A percentile compares a stretch with the other conserved stretches of the same genome.
Evolutionary conservation across 1,140 invertebrate genomes (phyloP).

Genomic region (Trachymyrmex septentrionalis): DNA sequence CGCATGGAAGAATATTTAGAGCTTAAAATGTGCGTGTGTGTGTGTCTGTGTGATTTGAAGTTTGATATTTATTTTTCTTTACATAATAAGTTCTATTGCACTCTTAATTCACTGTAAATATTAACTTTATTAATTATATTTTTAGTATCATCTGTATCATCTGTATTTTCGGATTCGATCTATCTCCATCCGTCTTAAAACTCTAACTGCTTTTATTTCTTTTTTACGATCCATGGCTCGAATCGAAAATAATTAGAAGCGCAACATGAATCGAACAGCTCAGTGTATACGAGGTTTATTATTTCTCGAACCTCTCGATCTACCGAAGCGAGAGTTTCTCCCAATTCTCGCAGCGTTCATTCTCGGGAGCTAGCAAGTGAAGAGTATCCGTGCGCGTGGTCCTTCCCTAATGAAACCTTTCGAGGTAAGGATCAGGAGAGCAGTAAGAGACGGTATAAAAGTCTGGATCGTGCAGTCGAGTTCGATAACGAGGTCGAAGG

Average conservation of each 20-base stretch:
- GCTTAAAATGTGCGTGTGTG: neutral
- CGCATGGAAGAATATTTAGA: conserved; percentile 5
- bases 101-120: conserved; percentile 22
- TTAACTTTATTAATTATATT: no score
- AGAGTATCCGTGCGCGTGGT: conserved; percentile 48
- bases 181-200: conserved; percentile 10
- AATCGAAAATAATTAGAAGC: conserved; percentile 38
- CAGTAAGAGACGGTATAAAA: conserved; percentile 48
- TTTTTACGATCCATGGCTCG: neutral
- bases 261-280: neutral
- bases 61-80: neutral
- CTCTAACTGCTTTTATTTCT: neutral
- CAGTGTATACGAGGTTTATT: conserved; percentile 52
- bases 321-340: conserved; percentile 40
- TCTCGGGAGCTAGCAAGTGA: conserved; percentile 23
- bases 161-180: conserved; percentile 9
- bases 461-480: conserved; percentile 46
- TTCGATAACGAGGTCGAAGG: conserved; percentile 68
- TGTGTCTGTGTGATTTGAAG: neutral
- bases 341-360: conserved; percentile 35
- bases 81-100: neutral
- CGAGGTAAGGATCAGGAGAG: conserved; percentile 26
- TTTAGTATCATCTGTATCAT: neutral
- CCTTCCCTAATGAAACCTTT: conserved; percentile 66
- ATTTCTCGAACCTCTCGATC: conserved; percentile 54